phyloP scores from a whole-genome alignment of 2,888 invertebrate species.

The Carpatolechia fugitivella region DNA sequence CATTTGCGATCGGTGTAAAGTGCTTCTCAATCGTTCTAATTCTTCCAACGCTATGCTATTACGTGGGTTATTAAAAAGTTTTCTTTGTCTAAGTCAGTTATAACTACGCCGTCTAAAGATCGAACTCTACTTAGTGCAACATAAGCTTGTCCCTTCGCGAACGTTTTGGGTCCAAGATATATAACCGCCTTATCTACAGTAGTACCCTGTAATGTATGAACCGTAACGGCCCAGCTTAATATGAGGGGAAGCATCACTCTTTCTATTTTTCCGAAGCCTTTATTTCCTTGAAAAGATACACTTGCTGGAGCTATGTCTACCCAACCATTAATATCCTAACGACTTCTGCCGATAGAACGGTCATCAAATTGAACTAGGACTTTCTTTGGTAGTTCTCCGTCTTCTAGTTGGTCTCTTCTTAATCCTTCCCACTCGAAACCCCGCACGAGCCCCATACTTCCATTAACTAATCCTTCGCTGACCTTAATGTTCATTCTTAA shows the following conservation, averaged over 20 bases:
- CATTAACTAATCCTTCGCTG: not conserved
- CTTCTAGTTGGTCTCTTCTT: not conserved
- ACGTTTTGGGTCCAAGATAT: conserved; percentile 26
- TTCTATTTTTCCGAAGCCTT: conserved; percentile 31
- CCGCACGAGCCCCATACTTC: not conserved
- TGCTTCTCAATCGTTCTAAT: not conserved
- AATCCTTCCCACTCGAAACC: not conserved
- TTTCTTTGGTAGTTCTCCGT: too few species aligned
- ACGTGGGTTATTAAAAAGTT: too few species aligned
- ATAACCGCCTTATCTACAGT: conserved; percentile 31
- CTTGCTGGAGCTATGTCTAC: not conserved
- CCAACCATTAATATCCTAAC: not conserved
- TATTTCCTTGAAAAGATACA: conserved; percentile 24
- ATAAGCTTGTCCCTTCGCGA: conserved; percentile 32
- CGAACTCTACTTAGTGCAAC: conserved; percentile 30
- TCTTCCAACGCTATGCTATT: too few species aligned
- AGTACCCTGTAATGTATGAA: conserved; percentile 32
- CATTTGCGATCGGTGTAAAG: not conserved
- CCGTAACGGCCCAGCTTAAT: conserved; percentile 33
- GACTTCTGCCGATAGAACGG: too few species aligned
- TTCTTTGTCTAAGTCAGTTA: conserved; percentile 6
- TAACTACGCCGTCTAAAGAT: conserved; percentile 26
- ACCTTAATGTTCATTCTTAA: not conserved
- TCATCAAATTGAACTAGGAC: too few species aligned
- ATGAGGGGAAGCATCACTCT: conserved; percentile 30